Percentiles rank a stretch among this genome's conserved stretches.
Evolutionary conservation across 1,140 invertebrate genomes (phyloP).

Genomic region (Oedothorax gibbosus): DNA sequence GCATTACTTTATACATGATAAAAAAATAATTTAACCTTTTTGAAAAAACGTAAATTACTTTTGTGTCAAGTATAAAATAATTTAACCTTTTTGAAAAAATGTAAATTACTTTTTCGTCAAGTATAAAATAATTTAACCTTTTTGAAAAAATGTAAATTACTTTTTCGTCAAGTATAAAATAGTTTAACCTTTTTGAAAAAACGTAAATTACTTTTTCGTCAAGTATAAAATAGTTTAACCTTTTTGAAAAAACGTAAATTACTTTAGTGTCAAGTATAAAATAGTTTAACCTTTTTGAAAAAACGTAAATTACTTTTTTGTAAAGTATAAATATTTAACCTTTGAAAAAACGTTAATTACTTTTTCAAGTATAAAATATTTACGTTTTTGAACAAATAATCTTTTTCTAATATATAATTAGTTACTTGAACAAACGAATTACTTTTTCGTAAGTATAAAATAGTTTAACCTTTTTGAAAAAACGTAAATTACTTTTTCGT

Average conservation of each 20-base stretch:
- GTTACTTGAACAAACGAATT: no score
- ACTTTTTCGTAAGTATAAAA: background rate
- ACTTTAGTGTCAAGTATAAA: no score
- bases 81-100: background rate
- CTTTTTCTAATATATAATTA: no score
- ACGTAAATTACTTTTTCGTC: background rate
- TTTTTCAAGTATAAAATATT: no score
- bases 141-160: background rate
- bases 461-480: background rate
- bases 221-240: no score
- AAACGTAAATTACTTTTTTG: background rate
- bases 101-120: background rate
- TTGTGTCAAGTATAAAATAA: background rate
- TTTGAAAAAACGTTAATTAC: background rate
- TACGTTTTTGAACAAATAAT: no score
- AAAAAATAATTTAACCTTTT: no score
- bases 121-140: no score
- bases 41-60: no score
- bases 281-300: background rate
- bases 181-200: background rate
- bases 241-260: background rate
- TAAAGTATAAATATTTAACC: no score
- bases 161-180: no score
- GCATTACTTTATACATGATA: no score
- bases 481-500: background rate